Conservation (phyloP, 1,140 invertebrate genomes). For the Platyscapa corneri region DNA sequence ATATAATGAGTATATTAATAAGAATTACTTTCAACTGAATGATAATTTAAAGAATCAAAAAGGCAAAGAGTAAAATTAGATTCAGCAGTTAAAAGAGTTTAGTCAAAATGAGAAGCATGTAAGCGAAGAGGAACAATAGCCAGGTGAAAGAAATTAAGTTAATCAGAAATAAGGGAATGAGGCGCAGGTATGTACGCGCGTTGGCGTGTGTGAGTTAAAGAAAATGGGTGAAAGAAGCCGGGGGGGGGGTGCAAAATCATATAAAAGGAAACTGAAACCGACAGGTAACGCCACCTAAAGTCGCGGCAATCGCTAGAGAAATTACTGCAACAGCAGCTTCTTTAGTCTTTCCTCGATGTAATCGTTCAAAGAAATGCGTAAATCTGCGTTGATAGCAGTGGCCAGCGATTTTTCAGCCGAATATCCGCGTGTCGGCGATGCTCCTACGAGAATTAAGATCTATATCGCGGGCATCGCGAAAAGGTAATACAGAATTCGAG, state of each 20-base stretch:
- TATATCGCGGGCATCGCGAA: too few relatives aligned
- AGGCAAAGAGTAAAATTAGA: background rate
- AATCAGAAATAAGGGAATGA: slow-evolving; percentile 15
- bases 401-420: slow-evolving; percentile 61
- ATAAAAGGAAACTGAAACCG: slow-evolving; percentile 51
- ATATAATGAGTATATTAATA: too few relatives aligned
- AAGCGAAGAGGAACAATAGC: slow-evolving; percentile 13
- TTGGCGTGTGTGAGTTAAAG: background rate
- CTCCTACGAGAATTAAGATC: too few relatives aligned
- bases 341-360: slow-evolving; percentile 58
- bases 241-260: slow-evolving; percentile 3
- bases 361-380: slow-evolving; percentile 62
- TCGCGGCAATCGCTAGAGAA: slow-evolving; percentile 71
- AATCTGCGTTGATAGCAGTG: slow-evolving; percentile 66
- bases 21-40: too few relatives aligned
- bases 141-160: slow-evolving; percentile 12
- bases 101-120: background rate
- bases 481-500: too few relatives aligned
- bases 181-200: background rate
- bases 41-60: too few relatives aligned
- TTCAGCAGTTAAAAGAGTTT: too few relatives aligned
- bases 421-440: too few relatives aligned
- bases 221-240: background rate
- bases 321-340: slow-evolving; percentile 61
- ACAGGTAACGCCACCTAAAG: slow-evolving; percentile 70